Evolutionary conservation across 2,888 invertebrate species (phyloP), one percentile per base, ranked within the genome.

Genomic region (Caenorhabditis wallacei): DNA sequence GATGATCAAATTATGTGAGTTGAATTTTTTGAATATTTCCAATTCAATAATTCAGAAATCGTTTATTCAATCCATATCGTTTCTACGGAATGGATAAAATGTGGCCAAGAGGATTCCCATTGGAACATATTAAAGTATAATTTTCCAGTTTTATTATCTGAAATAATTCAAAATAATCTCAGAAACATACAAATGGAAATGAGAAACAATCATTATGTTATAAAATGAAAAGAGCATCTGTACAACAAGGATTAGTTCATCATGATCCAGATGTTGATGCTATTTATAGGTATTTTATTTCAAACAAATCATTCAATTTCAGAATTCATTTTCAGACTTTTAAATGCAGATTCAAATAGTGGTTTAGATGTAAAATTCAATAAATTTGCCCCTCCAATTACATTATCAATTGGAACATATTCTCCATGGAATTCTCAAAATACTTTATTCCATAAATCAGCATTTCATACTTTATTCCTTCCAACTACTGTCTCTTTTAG

Each of bases 341-440:
- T 87, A 0, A 71, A 87, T 43, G 88, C 88, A 0, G 71, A 82
- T 3, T 18, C 56, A 13, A 46, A 51, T 0, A 76, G 57, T 24
- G 88, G 86, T 0, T 51, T 86, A 2, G 56, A 85, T 24, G 81
- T 79, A 1, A 30, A 48, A 18, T 88, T 88, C 80, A 84, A 80
- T 40, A 53, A 72, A n/a, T 80, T 84, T 69, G 84, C 85, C 0
- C 85, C 88, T 8, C 85, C 86, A 1, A 81, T 88, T 46, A 57
- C 75, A 2, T 46, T 88, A 10, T 83, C 80, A 1, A 70, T 75
- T 8, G 84, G 85, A 24, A 83, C 83, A 0, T 87, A 84, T 63
- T 66, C 88, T 13, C 88, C 88, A 11, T 87, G 85, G 84, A 88
- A 88, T 40, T 87, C 87, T 0, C 88, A 87, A 61, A 88, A 88